Conservation (phyloP, 2,113 vertebrate species). For the Petroica traversi region DNA sequence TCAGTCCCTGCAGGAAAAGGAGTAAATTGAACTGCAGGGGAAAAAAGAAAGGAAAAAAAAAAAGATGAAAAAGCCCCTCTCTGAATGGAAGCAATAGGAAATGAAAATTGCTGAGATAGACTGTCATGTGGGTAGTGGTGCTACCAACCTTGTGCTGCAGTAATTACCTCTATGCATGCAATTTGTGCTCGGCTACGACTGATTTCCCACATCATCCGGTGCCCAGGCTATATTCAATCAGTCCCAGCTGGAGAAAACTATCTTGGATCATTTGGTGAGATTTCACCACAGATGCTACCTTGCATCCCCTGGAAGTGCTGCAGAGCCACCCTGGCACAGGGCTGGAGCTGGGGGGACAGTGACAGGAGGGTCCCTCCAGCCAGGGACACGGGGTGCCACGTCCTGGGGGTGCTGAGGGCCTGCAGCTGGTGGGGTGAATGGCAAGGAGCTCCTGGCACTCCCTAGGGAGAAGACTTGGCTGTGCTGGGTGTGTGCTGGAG, state of each 20-base stretch:
- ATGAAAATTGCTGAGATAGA: conserved; percentile 59
- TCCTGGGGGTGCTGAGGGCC: background rate
- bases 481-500: background rate
- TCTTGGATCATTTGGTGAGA: conserved; percentile 36
- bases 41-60: background rate
- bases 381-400: accelerated
- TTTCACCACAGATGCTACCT: conserved; percentile 32
- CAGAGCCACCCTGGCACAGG: background rate
- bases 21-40: background rate
- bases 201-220: conserved; percentile 60
- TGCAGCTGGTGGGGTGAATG: background rate
- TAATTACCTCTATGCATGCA: conserved; percentile 66
- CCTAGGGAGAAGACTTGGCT: background rate
- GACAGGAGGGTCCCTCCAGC: accelerated
- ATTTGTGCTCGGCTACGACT: conserved; percentile 55
- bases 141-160: conserved; percentile 65
- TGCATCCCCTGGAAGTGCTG: accelerated
- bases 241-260: conserved; percentile 53
- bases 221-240: conserved; percentile 33
- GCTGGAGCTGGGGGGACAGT: background rate
- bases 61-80: background rate
- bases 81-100: conserved; percentile 50
- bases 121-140: conserved; percentile 61
- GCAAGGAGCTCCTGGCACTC: background rate
- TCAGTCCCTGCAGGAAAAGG: conserved; percentile 1